A percentile compares a stretch with the other conserved stretches of the same genome.
These are phyloP conservation scores for Corythaixoides concolor DNA, from an alignment of 2,113 vertebrate genomes.

Conservation along the genomic window DNA sequence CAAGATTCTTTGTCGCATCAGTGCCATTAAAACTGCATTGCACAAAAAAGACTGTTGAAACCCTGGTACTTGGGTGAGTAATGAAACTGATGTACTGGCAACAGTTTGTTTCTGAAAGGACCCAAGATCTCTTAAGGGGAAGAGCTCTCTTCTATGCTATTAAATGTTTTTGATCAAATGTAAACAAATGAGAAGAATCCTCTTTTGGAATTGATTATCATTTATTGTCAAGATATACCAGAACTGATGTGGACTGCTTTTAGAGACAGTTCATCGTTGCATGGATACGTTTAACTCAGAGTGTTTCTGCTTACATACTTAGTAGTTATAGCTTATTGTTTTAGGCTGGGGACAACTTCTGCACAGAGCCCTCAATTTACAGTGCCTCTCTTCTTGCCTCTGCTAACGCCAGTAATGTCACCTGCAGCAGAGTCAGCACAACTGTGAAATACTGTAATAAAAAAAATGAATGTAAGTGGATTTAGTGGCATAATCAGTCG, in stretches of 20 bases:
- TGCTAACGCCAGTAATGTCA: background rate
- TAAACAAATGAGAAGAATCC: background rate
- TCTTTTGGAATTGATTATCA: background rate
- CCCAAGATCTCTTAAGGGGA: background rate
- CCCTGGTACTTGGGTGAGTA: background rate
- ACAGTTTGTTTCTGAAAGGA: background rate
- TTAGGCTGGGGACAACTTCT: background rate
- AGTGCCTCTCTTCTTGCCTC: background rate
- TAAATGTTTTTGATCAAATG: background rate
- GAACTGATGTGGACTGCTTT: background rate
- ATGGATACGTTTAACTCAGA: background rate
- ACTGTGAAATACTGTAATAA: background rate
- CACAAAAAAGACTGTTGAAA: background rate
- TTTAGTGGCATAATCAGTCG: slow-evolving; percentile 14
- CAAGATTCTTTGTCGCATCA: background rate
- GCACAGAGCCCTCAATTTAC: background rate
- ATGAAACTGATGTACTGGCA: background rate
- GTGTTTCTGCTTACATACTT: background rate
- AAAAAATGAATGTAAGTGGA: background rate
- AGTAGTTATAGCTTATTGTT: background rate
- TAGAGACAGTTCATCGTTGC: background rate
- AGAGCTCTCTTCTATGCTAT: background rate
- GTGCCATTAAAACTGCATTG: background rate
- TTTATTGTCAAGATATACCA: background rate
- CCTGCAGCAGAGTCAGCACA: background rate